A percentile compares a stretch with the other conserved stretches of the same genome.
These are phyloP conservation scores for Nowickia ferox DNA, from an alignment of 2,888 invertebrate genomes.

Conservation along the genomic window DNA sequence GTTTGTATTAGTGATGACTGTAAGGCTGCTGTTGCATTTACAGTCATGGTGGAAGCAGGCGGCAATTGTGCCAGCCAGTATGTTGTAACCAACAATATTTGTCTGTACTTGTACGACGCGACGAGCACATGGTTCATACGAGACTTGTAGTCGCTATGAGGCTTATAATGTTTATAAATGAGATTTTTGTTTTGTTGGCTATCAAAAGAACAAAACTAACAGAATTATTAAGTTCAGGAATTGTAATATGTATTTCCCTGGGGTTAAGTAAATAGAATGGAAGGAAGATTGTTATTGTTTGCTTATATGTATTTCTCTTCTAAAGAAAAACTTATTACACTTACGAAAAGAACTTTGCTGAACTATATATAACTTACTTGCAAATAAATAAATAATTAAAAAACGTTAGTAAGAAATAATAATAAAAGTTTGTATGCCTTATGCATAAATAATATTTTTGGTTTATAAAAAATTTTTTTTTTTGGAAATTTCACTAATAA, in stretches of 20 bases:
- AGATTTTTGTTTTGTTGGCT: background rate
- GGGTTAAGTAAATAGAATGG: background rate
- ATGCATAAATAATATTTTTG: no score
- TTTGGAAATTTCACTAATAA: no score
- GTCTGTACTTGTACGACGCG: background rate
- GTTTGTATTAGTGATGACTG: conserved; percentile 3
- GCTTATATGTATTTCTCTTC: no score
- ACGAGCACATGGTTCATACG: conserved; percentile 29
- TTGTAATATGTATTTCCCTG: conserved; percentile 12
- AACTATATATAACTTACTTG: no score
- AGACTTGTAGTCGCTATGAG: conserved; percentile 61
- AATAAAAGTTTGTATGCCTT: no score
- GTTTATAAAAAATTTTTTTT: no score
- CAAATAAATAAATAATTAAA: no score
- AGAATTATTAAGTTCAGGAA: background rate
- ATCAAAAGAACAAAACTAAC: background rate
- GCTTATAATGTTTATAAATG: conserved; percentile 22
- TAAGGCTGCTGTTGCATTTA: conserved; percentile 19
- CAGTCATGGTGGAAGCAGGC: conserved; percentile 45
- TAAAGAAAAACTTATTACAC: no score
- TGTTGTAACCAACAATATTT: conserved; percentile 44
- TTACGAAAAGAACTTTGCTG: no score
- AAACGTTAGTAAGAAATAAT: no score
- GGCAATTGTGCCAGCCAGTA: conserved; percentile 49
- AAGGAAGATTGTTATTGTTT: background rate